Base-by-base conservation (phyloP, 2,888 invertebrate genomes). In the Drosophila mimetica region DNA sequence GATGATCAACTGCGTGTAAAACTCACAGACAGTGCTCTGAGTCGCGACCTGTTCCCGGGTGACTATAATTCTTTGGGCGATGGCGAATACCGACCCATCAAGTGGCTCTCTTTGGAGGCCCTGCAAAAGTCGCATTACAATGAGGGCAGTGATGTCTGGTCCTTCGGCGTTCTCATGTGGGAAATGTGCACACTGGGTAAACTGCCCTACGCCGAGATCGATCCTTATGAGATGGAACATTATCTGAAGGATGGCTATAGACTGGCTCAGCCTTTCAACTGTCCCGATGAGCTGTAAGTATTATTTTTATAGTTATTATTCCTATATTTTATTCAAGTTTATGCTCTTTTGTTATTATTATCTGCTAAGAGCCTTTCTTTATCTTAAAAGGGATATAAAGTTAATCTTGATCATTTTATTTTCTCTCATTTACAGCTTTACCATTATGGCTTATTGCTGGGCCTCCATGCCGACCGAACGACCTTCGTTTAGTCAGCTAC, bases 251-350 rank as follows among this genome's bases (percentile, higher is more conserved):
- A 96, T 86, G 98, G 98, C 18, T 97, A 97, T 91, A 93, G 99
- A 86, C 94, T 98, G 69, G 94, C 96, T 0, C 98, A 98, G 90
- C 98, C 99, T 1, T 94, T 96, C 85, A 97, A 97, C 91, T 99
- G 98, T 91, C 98, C 99, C 6, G 98, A 98, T 92, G 97, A 98
- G 93, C 92, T 99, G 96, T 97, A 92, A 95, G 96, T 88, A 98
- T 1, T 11, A n/a, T n/a, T n/a, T n/a, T n/a, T n/a, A n/a, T n/a
- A 4, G 25, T 25, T 25, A 25, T 25, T 25, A 1, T 13, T 1
- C 2, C 1, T 0, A 2, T 2, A 8, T 9, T 18, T 20, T 39
- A 6, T 18, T 2, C 1, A 11, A 18, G n/a, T 2, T 22, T 8
- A 14, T 46, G 2, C 6, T 28, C 1, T 9, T 9, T 8, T n/a